Evolutionary conservation across 2,888 invertebrate species (phyloP).

Genomic region (Cataglyphis rosenhaueri): DNA sequence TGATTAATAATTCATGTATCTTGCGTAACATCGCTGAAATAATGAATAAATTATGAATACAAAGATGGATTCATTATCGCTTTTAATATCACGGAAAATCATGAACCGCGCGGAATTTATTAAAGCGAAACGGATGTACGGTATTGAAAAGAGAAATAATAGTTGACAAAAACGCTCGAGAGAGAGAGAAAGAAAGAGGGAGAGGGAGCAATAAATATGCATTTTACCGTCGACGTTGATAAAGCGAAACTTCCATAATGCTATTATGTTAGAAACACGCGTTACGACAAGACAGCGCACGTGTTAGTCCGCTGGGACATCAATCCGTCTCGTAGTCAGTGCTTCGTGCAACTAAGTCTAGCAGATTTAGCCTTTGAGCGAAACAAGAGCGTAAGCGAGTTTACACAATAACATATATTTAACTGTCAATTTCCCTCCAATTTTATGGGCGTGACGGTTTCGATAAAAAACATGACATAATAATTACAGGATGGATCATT

Average conservation of each 20-base stretch:
- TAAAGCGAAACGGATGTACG: not conserved
- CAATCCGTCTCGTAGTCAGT: conserved; percentile 45
- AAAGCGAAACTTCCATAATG: conserved; percentile 50
- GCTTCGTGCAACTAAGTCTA: conserved; percentile 20
- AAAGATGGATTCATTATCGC: conserved; percentile 19
- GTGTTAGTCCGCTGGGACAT: conserved; percentile 44
- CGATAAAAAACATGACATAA: not conserved
- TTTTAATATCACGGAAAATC: conserved; percentile 26
- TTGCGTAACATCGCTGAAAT: conserved; percentile 1
- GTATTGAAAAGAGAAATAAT: conserved; percentile 24
- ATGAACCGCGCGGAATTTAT: conserved; percentile 8
- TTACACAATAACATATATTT: not conserved
- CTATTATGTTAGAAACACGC: conserved; percentile 41
- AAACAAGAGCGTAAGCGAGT: not conserved
- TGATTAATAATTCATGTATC: conserved; percentile 2
- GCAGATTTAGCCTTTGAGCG: conserved; percentile 29
- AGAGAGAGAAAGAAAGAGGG: not conserved
- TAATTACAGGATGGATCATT: too few relatives aligned
- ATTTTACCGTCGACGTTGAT: conserved; percentile 46
- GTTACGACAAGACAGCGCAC: conserved; percentile 41
- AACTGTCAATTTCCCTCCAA: not conserved
- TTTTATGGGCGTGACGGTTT: not conserved
- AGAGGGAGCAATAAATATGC: conserved; percentile 22
- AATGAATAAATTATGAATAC: conserved; percentile 9
- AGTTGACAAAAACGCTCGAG: not conserved